Conservation (phyloP, 2,888 invertebrate genomes). For the Sussaba pulchella region DNA sequence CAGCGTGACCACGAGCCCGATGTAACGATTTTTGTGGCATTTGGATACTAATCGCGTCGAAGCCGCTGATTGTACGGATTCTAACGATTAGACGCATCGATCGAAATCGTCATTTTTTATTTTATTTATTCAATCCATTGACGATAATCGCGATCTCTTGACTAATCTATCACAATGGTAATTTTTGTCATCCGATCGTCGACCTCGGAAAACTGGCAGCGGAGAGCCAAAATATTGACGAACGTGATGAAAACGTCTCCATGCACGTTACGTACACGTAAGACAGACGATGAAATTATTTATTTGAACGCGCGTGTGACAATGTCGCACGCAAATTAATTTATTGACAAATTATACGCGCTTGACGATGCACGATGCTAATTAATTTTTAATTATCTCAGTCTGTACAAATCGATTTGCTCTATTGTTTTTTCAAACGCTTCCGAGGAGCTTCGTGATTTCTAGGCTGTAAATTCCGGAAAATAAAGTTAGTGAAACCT, state of each 20-base stretch:
- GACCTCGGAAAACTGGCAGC: slow-evolving; percentile 31
- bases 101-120: background rate
- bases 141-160: slow-evolving; percentile 11
- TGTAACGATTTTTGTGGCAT: slow-evolving; percentile 55
- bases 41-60: slow-evolving; percentile 25
- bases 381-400: slow-evolving; percentile 12
- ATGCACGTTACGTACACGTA: slow-evolving; percentile 52
- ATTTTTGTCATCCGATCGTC: slow-evolving; percentile 42
- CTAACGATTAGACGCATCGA: slow-evolving; percentile 12
- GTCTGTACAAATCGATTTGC: background rate
- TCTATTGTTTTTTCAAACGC: no score
- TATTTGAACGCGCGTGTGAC: slow-evolving; percentile 45
- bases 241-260: background rate
- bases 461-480: no score
- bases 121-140: slow-evolving; percentile 22
- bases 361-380: slow-evolving; percentile 58
- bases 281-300: slow-evolving; percentile 57
- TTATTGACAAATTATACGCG: slow-evolving; percentile 31
- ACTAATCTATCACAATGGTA: slow-evolving; percentile 18
- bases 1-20: slow-evolving; percentile 70
- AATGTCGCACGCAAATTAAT: slow-evolving; percentile 16
- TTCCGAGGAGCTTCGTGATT: no score
- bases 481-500: no score
- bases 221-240: slow-evolving; percentile 50
- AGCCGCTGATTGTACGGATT: slow-evolving; percentile 16